These are phyloP conservation scores for Gonocerus acuteangulatus DNA, from an alignment of 2,888 invertebrate genomes.

Conservation along the genomic window DNA sequence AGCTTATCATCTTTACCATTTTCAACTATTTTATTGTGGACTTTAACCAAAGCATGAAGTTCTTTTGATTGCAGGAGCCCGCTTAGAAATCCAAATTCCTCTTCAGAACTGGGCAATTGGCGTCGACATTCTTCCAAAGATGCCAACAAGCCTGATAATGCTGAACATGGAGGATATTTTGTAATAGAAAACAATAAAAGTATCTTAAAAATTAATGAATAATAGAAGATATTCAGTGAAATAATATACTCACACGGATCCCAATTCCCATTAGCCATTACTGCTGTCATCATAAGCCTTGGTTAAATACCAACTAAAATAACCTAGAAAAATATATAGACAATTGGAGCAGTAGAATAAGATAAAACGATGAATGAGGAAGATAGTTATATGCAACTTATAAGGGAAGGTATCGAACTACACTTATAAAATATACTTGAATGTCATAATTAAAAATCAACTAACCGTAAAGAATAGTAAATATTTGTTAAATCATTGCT, in stretches of 20 bases:
- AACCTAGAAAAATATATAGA: slow-evolving; percentile 1
- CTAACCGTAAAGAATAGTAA: neutral
- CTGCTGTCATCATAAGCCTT: slow-evolving; percentile 49
- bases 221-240: neutral
- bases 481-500: neutral
- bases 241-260: slow-evolving; percentile 51
- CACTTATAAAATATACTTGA: neutral
- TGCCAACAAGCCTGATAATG: slow-evolving; percentile 67
- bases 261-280: slow-evolving; percentile 55
- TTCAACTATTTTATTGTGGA: slow-evolving; percentile 79
- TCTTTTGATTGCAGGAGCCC: slow-evolving; percentile 78
- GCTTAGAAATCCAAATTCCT: slow-evolving; percentile 77
- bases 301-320: slow-evolving; percentile 2
- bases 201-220: neutral
- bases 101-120: slow-evolving; percentile 58
- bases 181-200: slow-evolving; percentile 2
- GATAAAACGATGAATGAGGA: too few species aligned
- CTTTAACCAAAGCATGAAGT: slow-evolving; percentile 80
- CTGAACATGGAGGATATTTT: slow-evolving; percentile 46
- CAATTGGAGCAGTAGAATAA: neutral
- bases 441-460: neutral
- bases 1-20: slow-evolving; percentile 78
- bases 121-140: slow-evolving; percentile 75
- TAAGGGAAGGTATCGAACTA: neutral
- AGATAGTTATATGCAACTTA: slow-evolving; percentile 10